Conservation (phyloP, 2,888 invertebrate species). For the Drosophila subsilvestris region DNA sequence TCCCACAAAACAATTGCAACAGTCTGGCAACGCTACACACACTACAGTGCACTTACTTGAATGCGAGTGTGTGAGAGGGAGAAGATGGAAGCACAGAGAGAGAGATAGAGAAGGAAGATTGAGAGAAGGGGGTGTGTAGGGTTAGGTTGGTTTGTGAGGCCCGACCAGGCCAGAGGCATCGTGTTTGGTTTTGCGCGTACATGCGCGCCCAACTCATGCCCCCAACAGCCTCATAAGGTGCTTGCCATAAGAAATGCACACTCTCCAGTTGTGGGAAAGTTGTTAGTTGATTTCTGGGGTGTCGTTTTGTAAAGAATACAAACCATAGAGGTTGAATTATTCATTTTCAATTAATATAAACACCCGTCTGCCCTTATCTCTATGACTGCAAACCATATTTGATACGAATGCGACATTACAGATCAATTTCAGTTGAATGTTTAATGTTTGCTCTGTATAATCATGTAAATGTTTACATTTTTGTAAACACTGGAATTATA, state of each 20-base stretch:
- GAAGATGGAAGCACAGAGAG: constrained; percentile 16
- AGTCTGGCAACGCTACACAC: constrained; percentile 37
- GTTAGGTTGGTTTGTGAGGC: constrained; percentile 10
- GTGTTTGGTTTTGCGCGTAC: constrained; percentile 36
- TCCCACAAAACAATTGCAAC: constrained; percentile 22
- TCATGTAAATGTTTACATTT: neutral
- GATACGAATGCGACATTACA: neutral
- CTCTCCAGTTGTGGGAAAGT: neutral
- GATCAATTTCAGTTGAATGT: neutral
- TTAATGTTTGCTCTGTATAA: neutral
- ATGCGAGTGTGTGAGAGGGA: constrained; percentile 38
- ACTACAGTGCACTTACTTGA: constrained; percentile 43
- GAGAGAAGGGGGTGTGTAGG: constrained; percentile 37
- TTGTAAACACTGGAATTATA: no score
- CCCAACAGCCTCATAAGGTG: constrained; percentile 40
- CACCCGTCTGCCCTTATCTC: neutral
- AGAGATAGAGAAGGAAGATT: neutral
- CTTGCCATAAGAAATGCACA: constrained; percentile 1
- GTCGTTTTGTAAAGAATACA: neutral
- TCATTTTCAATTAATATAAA: neutral
- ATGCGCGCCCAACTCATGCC: constrained; percentile 69
- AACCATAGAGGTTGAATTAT: neutral
- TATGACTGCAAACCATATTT: neutral
- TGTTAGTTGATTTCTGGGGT: neutral
- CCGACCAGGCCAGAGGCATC: constrained; percentile 2